These are phyloP conservation scores for Nesidiocoris tenuis DNA, from an alignment of 2,888 invertebrate genomes.

Conservation along the genomic window DNA sequence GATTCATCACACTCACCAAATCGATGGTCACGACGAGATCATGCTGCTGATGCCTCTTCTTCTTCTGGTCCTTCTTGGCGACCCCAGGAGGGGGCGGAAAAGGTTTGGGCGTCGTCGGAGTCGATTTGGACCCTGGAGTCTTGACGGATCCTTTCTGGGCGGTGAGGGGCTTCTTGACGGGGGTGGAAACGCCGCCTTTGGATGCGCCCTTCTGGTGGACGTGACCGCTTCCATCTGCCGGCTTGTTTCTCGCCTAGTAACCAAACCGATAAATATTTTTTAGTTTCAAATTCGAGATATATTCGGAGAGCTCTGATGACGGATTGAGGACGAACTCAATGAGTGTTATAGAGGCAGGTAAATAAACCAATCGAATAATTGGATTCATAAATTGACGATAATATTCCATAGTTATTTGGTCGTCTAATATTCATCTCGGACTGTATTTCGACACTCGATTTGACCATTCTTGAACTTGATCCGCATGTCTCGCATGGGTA, in stretches of 20 bases:
- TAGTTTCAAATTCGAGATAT: background rate
- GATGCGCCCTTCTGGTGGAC: conserved; percentile 65
- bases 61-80: conserved; percentile 68
- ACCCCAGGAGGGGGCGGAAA: conserved; percentile 57
- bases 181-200: conserved; percentile 60
- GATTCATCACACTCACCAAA: conserved; percentile 73
- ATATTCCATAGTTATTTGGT: no score
- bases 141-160: conserved; percentile 75
- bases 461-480: no score
- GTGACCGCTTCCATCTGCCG: conserved; percentile 71
- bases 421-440: no score
- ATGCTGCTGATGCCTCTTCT: conserved; percentile 76
- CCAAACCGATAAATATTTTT: background rate
- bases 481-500: background rate
- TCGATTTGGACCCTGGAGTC: conserved; percentile 54
- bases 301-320: background rate
- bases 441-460: no score
- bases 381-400: no score
- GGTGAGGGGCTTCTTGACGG: conserved; percentile 61
- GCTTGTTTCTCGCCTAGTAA: conserved; percentile 76
- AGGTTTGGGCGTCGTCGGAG: conserved; percentile 52
- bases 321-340: background rate
- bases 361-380: background rate
- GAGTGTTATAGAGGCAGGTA: background rate
- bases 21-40: conserved; percentile 80